Percentiles rank a stretch among this genome's conserved stretches.
phyloP scores from a whole-genome alignment of 2,888 invertebrate species.

The Cheilosia vulpina region DNA sequence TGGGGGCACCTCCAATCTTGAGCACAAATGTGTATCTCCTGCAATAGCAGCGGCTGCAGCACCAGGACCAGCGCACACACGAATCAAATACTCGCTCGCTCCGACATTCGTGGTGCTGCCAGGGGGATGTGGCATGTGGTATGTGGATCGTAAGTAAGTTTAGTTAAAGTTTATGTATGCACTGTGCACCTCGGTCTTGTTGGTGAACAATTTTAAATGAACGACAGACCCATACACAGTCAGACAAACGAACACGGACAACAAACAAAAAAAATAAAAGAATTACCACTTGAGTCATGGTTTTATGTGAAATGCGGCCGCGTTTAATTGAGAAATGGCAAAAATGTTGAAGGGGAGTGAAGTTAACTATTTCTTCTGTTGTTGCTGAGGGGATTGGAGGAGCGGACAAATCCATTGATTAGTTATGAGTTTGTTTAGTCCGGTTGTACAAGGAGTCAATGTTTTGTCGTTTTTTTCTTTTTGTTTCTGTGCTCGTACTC shows the following conservation, averaged over 20 bases:
- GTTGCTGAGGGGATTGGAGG: conserved; percentile 20
- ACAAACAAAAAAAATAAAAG: conserved; percentile 24
- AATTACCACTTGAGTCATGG: conserved; percentile 72
- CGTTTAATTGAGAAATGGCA: conserved; percentile 75
- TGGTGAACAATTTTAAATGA: conserved; percentile 43
- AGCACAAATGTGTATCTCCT: conserved; percentile 24
- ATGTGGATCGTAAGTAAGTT: conserved; percentile 55
- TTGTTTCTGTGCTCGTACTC: background rate
- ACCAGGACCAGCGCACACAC: conserved; percentile 33
- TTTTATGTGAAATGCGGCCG: conserved; percentile 72
- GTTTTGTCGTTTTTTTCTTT: conserved; percentile 12
- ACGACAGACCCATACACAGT: conserved; percentile 38
- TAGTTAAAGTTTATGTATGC: conserved; percentile 67
- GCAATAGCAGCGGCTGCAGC: background rate
- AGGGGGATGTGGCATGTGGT: conserved; percentile 8
- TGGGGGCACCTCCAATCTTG: conserved; percentile 73
- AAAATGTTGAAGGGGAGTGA: conserved; percentile 71
- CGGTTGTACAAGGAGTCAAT: conserved; percentile 53
- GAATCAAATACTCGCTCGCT: conserved; percentile 6
- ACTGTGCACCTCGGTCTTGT: conserved; percentile 58
- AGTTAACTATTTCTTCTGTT: conserved; percentile 42
- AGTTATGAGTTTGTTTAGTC: conserved; percentile 70
- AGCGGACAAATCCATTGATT: conserved; percentile 65
- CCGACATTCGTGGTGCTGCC: conserved; percentile 9
- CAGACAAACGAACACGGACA: background rate